Base-by-base conservation (phyloP, 2,888 invertebrate species). In the Podotricha telesiphe region DNA sequence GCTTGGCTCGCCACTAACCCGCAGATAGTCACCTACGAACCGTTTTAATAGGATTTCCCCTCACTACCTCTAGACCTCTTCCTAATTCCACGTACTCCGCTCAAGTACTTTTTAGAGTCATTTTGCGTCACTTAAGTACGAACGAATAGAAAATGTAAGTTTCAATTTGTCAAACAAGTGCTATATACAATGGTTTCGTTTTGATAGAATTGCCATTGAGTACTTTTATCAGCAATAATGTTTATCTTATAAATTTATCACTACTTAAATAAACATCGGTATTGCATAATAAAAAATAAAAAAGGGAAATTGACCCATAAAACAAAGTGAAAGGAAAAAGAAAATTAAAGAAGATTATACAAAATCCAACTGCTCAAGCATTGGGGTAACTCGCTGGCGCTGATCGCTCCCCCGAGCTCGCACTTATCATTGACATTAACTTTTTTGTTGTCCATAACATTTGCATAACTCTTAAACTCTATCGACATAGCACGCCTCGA, bases 401-500 rank as follows among this genome's bases (percentile, higher is more conserved):
- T 81, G 84, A 90, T 90, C 86, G 86, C 77, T 80, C 90, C 91
- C 91, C 74, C 74, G 86, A 83, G 92, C 78, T 72, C 80, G 84
- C 87, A 91, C 91, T 92, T 92, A 92, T 92, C 92, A 90, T 89
- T 87, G 91, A 87, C 90, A 89, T 91, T 89, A 92, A 90, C 89
- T 91, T 92, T 92, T 93, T 93, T 91, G 91, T 90, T 91, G 91
- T 92, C 92, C 90, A 91, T 93, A 93, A 93, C 87, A 93, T 93
- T 93, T 90, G 92, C 93, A 93, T 93, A 93, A 86, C 88, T 88
- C 86, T 84, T 83, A 86, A 88, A 87, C 85, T 88, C 79, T 88
- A 86, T 87, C 85, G 80, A 77, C 80, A 81, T 77, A 79, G 83
- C 85, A 74, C 80, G 81, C 86, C 80, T 86, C 80, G 76, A 80